Percentiles rank a stretch among this genome's conserved stretches.
Evolutionary conservation across 2,113 vertebrate genomes (phyloP).

Genomic region (Protomyctophum bolini): DNA sequence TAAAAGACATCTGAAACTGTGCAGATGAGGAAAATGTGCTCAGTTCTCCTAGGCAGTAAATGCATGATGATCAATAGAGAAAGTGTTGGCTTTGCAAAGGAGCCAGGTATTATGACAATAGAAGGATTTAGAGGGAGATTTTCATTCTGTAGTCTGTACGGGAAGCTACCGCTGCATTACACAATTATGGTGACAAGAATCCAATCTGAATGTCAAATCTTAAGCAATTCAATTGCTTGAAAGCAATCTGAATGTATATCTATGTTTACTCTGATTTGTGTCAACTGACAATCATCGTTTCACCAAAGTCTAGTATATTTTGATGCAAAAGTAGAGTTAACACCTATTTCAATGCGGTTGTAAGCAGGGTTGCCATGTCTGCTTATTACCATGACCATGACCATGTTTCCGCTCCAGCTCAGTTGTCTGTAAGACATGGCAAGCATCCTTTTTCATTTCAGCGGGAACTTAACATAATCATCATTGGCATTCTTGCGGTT

Average conservation of each 20-base stretch:
- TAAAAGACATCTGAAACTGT: conserved; percentile 40
- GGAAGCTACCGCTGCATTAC: conserved; percentile 48
- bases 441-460: conserved; percentile 27
- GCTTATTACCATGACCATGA: too few relatives aligned
- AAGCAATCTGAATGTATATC: conserved; percentile 12
- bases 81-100: conserved; percentile 31
- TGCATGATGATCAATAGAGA: conserved; percentile 39
- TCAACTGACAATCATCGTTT: conserved; percentile 16
- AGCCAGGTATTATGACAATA: conserved; percentile 51
- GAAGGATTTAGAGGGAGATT: neutral
- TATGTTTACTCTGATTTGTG: conserved; percentile 16
- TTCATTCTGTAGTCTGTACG: conserved; percentile 54
- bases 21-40: conserved; percentile 47
- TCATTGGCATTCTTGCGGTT: conserved; percentile 28
- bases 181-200: conserved; percentile 23
- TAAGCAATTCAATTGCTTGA: conserved; percentile 30
- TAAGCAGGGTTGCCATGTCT: too few relatives aligned
- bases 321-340: neutral
- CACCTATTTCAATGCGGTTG: too few relatives aligned
- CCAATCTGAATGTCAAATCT: conserved; percentile 35
- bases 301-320: neutral
- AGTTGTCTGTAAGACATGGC: neutral
- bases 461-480: conserved; percentile 31
- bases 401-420: too few relatives aligned
- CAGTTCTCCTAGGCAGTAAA: conserved; percentile 43